Evolutionary conservation across 2,888 invertebrate species (phyloP).

Genomic region (Harmothoe impar): DNA sequence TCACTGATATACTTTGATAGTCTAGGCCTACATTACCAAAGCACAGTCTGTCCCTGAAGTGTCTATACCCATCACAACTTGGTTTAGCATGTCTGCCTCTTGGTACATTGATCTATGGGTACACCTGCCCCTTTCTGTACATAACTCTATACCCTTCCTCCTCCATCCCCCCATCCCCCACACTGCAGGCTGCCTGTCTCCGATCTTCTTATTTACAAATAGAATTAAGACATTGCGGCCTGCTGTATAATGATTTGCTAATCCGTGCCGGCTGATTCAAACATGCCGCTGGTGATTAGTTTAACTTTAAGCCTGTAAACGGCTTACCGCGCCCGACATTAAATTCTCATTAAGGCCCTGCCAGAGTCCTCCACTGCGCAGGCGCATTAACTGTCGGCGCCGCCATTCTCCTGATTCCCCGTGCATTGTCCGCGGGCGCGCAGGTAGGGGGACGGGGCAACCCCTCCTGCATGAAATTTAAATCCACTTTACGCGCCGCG

Average conservation of each 20-base stretch:
- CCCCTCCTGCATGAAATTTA: neutral
- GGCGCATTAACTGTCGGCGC: neutral
- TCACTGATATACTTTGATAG: too few species aligned
- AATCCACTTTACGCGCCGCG: neutral
- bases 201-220: conserved; percentile 42
- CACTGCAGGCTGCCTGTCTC: neutral
- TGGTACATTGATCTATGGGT: neutral
- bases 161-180: neutral
- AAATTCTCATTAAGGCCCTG: conserved; percentile 38
- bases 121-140: neutral
- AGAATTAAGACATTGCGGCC: conserved; percentile 38
- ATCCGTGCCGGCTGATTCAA: conserved; percentile 38
- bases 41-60: too few species aligned
- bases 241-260: conserved; percentile 39
- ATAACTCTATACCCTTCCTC: neutral
- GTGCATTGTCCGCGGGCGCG: neutral
- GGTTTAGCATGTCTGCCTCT: neutral
- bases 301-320: conserved; percentile 38
- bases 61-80: too few species aligned
- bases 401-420: conserved; percentile 17
- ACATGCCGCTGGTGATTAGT: conserved; percentile 2
- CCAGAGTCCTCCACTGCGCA: neutral
- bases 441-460: neutral
- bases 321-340: neutral
- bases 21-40: too few species aligned